These are phyloP conservation scores for Drosophila kuntzei DNA, from an alignment of 2,888 invertebrate genomes.

Conservation along the genomic window DNA sequence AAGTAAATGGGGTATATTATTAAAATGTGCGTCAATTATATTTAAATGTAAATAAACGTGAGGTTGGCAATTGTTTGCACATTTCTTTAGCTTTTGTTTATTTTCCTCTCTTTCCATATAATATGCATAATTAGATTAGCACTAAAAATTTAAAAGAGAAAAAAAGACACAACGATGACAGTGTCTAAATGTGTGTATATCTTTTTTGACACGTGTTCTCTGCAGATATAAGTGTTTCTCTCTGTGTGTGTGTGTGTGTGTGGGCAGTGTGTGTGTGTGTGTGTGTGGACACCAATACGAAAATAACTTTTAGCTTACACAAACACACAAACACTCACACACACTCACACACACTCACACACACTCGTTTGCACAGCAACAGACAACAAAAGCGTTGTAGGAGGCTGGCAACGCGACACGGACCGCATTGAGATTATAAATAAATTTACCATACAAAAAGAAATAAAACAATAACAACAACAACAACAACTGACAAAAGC, in stretches of 20 bases:
- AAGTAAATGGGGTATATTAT: constrained; percentile 13
- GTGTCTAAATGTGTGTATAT: constrained; percentile 27
- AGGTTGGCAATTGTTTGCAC: constrained; percentile 5
- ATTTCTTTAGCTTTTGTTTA: constrained; percentile 31
- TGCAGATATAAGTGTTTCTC: constrained; percentile 1
- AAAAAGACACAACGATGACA: constrained; percentile 29
- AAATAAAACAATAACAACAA: constrained; percentile 15
- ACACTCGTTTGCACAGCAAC: constrained; percentile 38
- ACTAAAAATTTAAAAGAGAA: constrained; percentile 28
- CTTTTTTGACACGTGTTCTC: constrained; percentile 35
- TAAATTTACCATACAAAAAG: constrained; percentile 54
- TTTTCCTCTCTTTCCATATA: constrained; percentile 6
- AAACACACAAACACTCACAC: constrained; percentile 27
- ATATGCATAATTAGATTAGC: constrained; percentile 53
- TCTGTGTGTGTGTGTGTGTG: constrained; percentile 6
- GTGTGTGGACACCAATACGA: constrained; percentile 47
- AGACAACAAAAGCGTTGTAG: constrained; percentile 42
- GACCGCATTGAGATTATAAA: constrained; percentile 66
- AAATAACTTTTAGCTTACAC: constrained; percentile 67
- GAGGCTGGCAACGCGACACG: constrained; percentile 53
- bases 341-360: constrained; percentile 24
- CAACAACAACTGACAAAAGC: constrained; percentile 6
- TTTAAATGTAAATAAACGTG: constrained; percentile 40
- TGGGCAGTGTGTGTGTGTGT: constrained; percentile 13
- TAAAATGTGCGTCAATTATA: constrained; percentile 36